phyloP scores from a whole-genome alignment of 2,888 invertebrate species.

The Portevinia maculata region DNA sequence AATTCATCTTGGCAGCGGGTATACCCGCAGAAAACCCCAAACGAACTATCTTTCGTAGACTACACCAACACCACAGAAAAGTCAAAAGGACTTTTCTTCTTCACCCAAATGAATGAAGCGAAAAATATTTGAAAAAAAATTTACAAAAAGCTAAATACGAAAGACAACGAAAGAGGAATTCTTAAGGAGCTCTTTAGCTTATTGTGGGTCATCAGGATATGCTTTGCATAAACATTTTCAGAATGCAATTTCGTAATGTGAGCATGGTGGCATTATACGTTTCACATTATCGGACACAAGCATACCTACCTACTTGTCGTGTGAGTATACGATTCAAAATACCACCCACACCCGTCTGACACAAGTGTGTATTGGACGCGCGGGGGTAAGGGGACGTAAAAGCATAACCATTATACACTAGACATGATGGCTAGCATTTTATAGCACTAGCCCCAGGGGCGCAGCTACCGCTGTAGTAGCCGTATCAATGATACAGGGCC shows the following conservation, averaged over 20 bases:
- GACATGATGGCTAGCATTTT: constrained; percentile 50
- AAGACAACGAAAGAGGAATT: constrained; percentile 34
- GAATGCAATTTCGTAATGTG: constrained; percentile 55
- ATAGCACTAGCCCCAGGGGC: constrained; percentile 17
- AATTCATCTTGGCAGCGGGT: constrained; percentile 27
- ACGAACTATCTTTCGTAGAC: constrained; percentile 9
- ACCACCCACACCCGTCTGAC: background rate
- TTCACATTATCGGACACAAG: constrained; percentile 53
- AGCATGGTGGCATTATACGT: constrained; percentile 35
- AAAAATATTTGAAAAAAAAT: constrained; percentile 13
- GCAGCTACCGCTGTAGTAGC: too few relatives aligned
- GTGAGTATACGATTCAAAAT: background rate
- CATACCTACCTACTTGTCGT: constrained; percentile 1
- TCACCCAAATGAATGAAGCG: constrained; percentile 5
- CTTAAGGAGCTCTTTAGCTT: constrained; percentile 63
- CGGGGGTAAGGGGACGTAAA: constrained; percentile 31
- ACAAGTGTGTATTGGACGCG: constrained; percentile 3
- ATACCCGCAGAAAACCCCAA: constrained; percentile 12
- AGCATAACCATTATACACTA: constrained; percentile 64
- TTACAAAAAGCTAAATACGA: constrained; percentile 20
- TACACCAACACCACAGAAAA: constrained; percentile 45
- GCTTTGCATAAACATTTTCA: constrained; percentile 61
- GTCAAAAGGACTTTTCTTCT: constrained; percentile 42
- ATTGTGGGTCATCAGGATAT: constrained; percentile 70
- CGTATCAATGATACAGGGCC: too few relatives aligned